These are phyloP conservation scores for Machaerirhynchus nigripectus DNA, from an alignment of 2,113 vertebrate genomes.

Conservation along the genomic window DNA sequence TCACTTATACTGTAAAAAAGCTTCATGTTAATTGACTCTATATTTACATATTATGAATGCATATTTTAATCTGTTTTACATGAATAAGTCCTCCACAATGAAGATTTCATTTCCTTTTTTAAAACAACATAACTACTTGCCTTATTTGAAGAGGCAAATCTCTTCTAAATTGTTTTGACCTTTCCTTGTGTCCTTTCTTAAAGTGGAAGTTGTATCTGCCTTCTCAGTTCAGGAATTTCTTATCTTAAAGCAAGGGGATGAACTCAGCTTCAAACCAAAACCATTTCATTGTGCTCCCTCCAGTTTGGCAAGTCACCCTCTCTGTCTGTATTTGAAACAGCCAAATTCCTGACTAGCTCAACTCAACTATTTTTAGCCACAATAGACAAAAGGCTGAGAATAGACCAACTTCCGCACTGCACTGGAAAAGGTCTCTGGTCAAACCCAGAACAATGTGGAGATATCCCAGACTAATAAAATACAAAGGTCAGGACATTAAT, in stretches of 20 bases:
- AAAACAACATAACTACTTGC: constrained; percentile 62
- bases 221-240: constrained; percentile 47
- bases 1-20: constrained; percentile 60
- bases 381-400: constrained; percentile 21
- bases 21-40: constrained; percentile 66
- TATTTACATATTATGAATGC: constrained; percentile 73
- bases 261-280: constrained; percentile 35
- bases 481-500: constrained; percentile 20
- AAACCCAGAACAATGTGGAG: not conserved
- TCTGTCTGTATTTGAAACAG: not conserved
- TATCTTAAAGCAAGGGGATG: constrained; percentile 40
- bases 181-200: constrained; percentile 46
- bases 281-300: not conserved
- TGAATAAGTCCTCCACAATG: constrained; percentile 65
- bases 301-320: constrained; percentile 12
- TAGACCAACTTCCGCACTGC: not conserved
- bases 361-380: constrained; percentile 37
- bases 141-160: constrained; percentile 61
- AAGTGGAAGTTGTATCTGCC: constrained; percentile 26
- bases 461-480: not conserved
- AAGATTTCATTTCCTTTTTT: constrained; percentile 68
- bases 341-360: not conserved
- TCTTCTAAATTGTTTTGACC: constrained; percentile 69
- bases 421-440: not conserved
- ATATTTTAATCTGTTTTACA: constrained; percentile 74